Conservation (phyloP, 1,140 invertebrate genomes). For the Trachymyrmex cornetzi region DNA sequence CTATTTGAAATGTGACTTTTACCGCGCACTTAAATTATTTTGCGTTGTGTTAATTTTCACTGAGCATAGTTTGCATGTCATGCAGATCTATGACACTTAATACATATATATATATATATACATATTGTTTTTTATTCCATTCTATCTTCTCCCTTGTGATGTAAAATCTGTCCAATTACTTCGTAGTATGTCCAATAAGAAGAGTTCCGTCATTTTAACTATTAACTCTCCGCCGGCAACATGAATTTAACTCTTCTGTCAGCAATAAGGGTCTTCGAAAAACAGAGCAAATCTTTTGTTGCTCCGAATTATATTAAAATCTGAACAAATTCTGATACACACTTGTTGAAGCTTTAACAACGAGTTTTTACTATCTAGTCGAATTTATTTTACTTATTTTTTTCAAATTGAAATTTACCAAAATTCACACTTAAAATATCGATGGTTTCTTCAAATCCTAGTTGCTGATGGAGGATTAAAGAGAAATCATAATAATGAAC, state of each 20-base stretch:
- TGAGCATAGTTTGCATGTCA: neutral
- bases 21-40: conserved; percentile 24
- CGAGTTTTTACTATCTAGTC: no score
- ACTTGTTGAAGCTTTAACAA: no score
- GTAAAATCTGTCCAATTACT: neutral
- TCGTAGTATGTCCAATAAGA: neutral
- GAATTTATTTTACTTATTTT: no score
- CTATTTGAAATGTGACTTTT: conserved; percentile 17
- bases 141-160: neutral
- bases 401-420: no score
- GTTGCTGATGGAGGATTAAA: neutral
- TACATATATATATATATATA: neutral
- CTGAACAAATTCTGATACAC: no score
- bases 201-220: neutral
- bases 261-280: no score
- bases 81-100: conserved; percentile 2
- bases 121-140: conserved; percentile 1
- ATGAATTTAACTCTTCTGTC: no score
- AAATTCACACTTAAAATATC: no score
- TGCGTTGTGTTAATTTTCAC: neutral
- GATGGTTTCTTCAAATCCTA: no score
- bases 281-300: no score
- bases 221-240: neutral
- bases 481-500: neutral
- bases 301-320: no score